Conservation (phyloP, 2,797 vertebrate genomes). For the Eidolon dupreanum region DNA sequence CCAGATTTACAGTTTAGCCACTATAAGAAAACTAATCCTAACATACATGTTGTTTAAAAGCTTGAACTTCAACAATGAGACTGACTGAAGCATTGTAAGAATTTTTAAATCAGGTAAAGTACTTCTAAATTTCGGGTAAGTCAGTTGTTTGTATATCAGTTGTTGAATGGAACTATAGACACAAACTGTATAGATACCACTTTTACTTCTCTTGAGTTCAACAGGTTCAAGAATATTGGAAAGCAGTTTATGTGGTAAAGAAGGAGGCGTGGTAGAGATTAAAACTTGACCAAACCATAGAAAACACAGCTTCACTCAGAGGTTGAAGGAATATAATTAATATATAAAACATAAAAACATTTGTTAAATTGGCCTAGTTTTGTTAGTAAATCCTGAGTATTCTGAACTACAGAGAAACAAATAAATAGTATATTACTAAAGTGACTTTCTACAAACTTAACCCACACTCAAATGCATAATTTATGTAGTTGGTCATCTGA, state of each 20-base stretch:
- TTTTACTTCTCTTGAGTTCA: background rate
- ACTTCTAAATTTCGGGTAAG: background rate
- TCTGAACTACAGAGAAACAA: slow-evolving; percentile 42
- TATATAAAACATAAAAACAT: background rate
- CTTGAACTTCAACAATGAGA: background rate
- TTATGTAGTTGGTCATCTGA: background rate
- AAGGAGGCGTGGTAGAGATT: background rate
- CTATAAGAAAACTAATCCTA: background rate
- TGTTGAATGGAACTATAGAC: background rate
- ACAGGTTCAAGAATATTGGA: background rate
- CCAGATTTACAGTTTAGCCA: background rate
- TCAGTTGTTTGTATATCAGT: background rate
- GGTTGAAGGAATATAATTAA: background rate
- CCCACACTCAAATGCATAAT: background rate
- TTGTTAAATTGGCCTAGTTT: background rate
- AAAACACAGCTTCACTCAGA: background rate
- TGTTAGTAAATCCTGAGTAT: background rate
- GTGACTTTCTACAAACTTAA: background rate
- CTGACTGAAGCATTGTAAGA: background rate
- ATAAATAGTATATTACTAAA: background rate
- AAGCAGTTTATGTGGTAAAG: background rate
- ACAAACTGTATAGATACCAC: background rate
- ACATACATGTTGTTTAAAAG: background rate
- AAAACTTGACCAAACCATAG: background rate
- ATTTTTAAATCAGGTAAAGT: background rate